Conservation (phyloP, 2,888 invertebrate species). For the Drosophila robusta region DNA sequence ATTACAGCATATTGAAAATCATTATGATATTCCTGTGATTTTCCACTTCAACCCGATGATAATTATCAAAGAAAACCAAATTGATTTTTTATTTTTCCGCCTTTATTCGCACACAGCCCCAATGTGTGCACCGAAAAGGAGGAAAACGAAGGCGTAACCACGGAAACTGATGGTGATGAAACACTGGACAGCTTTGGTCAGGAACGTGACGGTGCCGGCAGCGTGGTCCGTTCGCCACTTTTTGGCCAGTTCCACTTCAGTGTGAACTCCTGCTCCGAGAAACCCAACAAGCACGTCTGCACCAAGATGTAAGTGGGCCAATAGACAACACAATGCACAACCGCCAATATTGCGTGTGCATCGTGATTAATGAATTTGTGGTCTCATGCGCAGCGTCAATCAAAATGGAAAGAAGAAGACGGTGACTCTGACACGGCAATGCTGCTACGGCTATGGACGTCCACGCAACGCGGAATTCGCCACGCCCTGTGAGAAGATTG, state of each 20-base stretch:
- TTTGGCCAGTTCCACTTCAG: conserved; percentile 84
- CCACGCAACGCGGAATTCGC: conserved; percentile 83
- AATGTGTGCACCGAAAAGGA: conserved; percentile 88
- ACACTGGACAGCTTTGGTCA: conserved; percentile 67
- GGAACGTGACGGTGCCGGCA: conserved; percentile 65
- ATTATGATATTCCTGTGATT: background rate
- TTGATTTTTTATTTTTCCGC: conserved; percentile 4
- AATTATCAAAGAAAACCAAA: conserved; percentile 5
- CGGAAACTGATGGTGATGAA: conserved; percentile 67
- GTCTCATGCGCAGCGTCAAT: conserved; percentile 85
- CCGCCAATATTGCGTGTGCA: conserved; percentile 30
- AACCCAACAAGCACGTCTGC: conserved; percentile 84
- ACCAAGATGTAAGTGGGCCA: conserved; percentile 83
- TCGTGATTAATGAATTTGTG: conserved; percentile 19
- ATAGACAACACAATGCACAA: background rate
- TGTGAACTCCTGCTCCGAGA: conserved; percentile 85
- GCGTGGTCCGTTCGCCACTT: conserved; percentile 63
- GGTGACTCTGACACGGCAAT: conserved; percentile 88
- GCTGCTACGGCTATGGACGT: conserved; percentile 89
- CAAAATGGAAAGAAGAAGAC: conserved; percentile 88
- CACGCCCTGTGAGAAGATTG: conserved; percentile 86
- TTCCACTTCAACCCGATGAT: background rate
- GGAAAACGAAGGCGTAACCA: conserved; percentile 81
- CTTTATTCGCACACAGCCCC: conserved; percentile 83
- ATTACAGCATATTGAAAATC: background rate